Conservation (phyloP, 2,888 invertebrate species). For the Sinelater perroti region DNA sequence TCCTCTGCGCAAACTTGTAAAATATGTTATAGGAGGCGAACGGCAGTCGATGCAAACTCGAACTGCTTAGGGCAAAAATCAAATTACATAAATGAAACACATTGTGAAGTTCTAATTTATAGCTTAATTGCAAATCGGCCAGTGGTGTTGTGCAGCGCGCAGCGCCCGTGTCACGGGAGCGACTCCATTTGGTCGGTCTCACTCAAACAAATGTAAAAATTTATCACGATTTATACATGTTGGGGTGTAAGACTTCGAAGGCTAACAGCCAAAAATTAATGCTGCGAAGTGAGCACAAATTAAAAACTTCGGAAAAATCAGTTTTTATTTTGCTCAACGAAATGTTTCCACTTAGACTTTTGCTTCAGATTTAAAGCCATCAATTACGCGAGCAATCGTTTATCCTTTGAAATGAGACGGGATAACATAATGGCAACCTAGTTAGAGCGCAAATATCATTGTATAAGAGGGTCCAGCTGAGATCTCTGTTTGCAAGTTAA, state of each 20-base stretch:
- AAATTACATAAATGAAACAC: slow-evolving; percentile 62
- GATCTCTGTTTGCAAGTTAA: slow-evolving; percentile 55
- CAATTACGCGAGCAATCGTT: slow-evolving; percentile 35
- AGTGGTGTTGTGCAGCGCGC: slow-evolving; percentile 42
- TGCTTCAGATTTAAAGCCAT: slow-evolving; percentile 35
- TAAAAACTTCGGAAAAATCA: slow-evolving; percentile 52
- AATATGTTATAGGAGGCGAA: slow-evolving; percentile 55
- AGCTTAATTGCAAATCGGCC: slow-evolving; percentile 50
- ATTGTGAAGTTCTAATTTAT: slow-evolving; percentile 62
- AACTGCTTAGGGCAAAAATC: slow-evolving; percentile 57
- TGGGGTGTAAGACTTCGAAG: slow-evolving; percentile 49
- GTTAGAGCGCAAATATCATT: slow-evolving; percentile 47
- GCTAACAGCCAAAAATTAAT: slow-evolving; percentile 54
- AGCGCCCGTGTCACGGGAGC: slow-evolving; percentile 22
- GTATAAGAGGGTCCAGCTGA: slow-evolving; percentile 47
- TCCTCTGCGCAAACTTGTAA: slow-evolving; percentile 57
- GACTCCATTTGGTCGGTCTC: slow-evolving; percentile 50
- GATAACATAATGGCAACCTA: slow-evolving; percentile 44
- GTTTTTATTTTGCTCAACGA: slow-evolving; percentile 42
- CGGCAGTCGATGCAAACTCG: slow-evolving; percentile 52
- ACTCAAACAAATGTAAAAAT: slow-evolving; percentile 56
- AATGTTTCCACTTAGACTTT: slow-evolving; percentile 37
- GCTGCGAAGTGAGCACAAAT: slow-evolving; percentile 53
- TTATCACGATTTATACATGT: slow-evolving; percentile 56
- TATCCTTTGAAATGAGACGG: slow-evolving; percentile 35